Percentiles rank a stretch among this genome's conserved stretches.
Conservation (phyloP, 2,113 vertebrate species). For the Colistium nudipinnis region DNA sequence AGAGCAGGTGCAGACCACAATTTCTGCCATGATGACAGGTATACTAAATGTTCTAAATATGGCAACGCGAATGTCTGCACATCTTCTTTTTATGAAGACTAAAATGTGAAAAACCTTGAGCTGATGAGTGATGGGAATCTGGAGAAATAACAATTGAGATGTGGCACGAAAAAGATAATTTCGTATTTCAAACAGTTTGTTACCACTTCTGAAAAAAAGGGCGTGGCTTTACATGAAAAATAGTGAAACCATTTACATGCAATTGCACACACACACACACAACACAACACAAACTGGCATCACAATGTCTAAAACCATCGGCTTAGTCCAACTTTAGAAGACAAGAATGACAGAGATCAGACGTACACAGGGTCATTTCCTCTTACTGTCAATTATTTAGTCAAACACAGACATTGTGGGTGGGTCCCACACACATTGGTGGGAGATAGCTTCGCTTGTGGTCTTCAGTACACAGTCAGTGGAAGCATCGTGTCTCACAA, state of each 20-base stretch:
- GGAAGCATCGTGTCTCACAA: conserved; percentile 60
- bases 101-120: neutral
- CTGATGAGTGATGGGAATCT: conserved; percentile 1
- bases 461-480: conserved; percentile 33
- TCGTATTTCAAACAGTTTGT: too few species aligned
- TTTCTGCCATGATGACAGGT: conserved; percentile 16
- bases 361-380: conserved; percentile 14
- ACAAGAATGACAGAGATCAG: neutral
- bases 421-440: conserved; percentile 1
- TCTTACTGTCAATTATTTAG: conserved; percentile 26
- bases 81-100: neutral
- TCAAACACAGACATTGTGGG: conserved; percentile 41
- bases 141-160: neutral
- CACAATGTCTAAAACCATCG: too few species aligned
- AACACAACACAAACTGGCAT: too few species aligned
- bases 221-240: too few species aligned
- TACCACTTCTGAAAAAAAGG: too few species aligned
- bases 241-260: too few species aligned
- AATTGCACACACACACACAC: neutral
- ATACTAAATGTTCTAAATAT: conserved; percentile 7
- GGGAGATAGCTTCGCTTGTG: neutral
- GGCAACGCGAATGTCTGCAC: too few species aligned
- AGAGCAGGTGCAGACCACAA: conserved; percentile 23
- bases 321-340: too few species aligned
- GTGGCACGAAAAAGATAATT: too few species aligned